Evolutionary conservation across 2,888 invertebrate genomes (phyloP), one percentile per base, ranked within the genome.

Genomic region (Aphidoletes aphidimyza): DNA sequence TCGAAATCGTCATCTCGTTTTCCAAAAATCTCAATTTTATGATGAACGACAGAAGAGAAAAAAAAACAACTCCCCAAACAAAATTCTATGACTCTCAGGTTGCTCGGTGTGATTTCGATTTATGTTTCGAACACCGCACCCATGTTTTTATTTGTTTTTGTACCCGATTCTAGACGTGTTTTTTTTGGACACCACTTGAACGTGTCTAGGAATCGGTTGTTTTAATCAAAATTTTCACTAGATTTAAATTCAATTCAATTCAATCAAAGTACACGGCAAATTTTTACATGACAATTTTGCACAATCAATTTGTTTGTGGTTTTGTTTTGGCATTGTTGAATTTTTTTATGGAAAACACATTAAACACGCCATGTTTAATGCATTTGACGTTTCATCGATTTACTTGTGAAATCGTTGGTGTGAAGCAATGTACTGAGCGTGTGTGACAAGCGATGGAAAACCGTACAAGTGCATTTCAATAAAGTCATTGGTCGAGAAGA

Each of bases 81-180:
- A 42, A 42, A 9, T 17, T 47, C 47, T 47, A 2, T 11, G 11
- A 30, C 17, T 30, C 9, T 30, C n/a, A 30, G 69, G 8, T 69
- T 69, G 69, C 30, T 69, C 69, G 30, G 30, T 34, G n/a, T n/a
- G n/a, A n/a, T n/a, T n/a, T n/a, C n/a, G n/a, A n/a, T n/a, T n/a
- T 54, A 54, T 17, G n/a, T 69, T 37, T 37, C 37, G 81, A 37
- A 37, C n/a, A 81, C 81, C 81, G 81, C 81, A 37, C 81, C 81
- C 81, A 81, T 81, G 81, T 37, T 69, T 69, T 69, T 69, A 69
- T 69, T 69, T 69, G 69, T 69, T 69, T 69, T 69, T 69, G 30
- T 69, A 14, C 69, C n/a, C 69, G 69, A 69, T 14, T 69, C 17
- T n/a, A n/a, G 30, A 69, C 30, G 22, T 54, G 2, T 54, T 54